These are phyloP conservation scores for Hydractinia echinata DNA, from an alignment of 30 jellyfish, hydroid and myxozoan species.

Conservation along the genomic window DNA sequence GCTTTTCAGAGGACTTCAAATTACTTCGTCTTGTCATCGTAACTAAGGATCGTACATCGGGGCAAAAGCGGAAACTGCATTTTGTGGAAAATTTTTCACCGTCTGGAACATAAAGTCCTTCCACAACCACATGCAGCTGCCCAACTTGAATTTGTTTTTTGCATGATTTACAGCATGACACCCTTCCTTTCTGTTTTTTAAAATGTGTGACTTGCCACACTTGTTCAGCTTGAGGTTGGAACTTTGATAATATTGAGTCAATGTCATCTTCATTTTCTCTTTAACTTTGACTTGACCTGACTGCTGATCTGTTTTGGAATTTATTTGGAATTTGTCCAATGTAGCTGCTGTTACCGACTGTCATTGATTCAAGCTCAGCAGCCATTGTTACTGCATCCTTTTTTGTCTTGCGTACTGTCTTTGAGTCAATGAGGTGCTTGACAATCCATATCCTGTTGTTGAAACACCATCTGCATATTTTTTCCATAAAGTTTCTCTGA, in stretches of 20 bases:
- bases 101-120: background rate
- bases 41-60: background rate
- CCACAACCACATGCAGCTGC: background rate
- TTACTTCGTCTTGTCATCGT: background rate
- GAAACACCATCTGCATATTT: conserved; percentile 8
- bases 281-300: too few species aligned
- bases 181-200: background rate
- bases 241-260: too few species aligned
- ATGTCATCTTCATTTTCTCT: too few species aligned
- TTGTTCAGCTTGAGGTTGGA: too few species aligned
- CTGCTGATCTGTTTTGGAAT: too few species aligned
- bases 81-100: too few species aligned
- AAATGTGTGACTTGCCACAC: background rate
- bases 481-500: background rate
- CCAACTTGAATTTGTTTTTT: background rate
- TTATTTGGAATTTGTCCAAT: too few species aligned
- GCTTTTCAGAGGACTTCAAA: too few species aligned
- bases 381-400: too few species aligned
- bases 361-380: too few species aligned
- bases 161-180: background rate
- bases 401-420: conserved; percentile 1
- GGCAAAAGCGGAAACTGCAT: too few species aligned
- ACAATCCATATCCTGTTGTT: background rate
- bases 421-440: background rate
- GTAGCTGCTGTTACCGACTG: too few species aligned